Evolutionary conservation across 2,113 vertebrate genomes (phyloP), one percentile per base, ranked within the genome.

Genomic region (Orientallactaga bullata): DNA sequence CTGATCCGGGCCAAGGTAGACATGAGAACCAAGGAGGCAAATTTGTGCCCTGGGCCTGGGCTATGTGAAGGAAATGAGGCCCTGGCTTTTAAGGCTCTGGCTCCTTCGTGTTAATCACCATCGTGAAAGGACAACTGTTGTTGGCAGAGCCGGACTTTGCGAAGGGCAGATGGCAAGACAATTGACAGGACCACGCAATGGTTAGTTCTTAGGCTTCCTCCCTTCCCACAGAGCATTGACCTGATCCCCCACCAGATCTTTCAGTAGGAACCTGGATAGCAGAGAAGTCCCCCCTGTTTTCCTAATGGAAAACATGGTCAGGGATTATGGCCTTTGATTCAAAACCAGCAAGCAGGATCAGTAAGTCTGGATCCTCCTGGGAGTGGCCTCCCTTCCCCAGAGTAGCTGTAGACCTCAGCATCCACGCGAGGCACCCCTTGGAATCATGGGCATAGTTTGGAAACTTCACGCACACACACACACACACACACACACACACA

Each of bases 191-290:
- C 35, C 1, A 1, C 3, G 5, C 2, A 0, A 11, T 23, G 7
- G 28, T 37, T 73, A 35, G 21, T 63, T 61, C 55, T 51, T 10
- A 32, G 71, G 28, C 10, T 2, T 35, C 24, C 51, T 51, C 4
- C 0, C 20, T 10, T 5, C 39, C 9, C n/a, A 16, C 2, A 23
- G 39, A 68, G 11, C 17, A 28, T 18, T 15, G 0, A 0, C 4
- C 3, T 16, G 78, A 63, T n/a, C 24, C 30, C 55, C 42, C 23
- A 26, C 12, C 5, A 35, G 37, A 18, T 39, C 60, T 80, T 71
- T 68, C 55, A 18, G 18, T 0, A 23, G 68, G 55, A 68, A 82
- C 39, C 2, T 9, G 66, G 55, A 88, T 21, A 39, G 63, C 12
- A 42, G 24, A 42, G 68, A 58, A 1, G 0, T 6, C 32, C 65